Evolutionary conservation across 2,888 invertebrate genomes (phyloP), one percentile per base, ranked within the genome.

Genomic region (Dryococelus australis): DNA sequence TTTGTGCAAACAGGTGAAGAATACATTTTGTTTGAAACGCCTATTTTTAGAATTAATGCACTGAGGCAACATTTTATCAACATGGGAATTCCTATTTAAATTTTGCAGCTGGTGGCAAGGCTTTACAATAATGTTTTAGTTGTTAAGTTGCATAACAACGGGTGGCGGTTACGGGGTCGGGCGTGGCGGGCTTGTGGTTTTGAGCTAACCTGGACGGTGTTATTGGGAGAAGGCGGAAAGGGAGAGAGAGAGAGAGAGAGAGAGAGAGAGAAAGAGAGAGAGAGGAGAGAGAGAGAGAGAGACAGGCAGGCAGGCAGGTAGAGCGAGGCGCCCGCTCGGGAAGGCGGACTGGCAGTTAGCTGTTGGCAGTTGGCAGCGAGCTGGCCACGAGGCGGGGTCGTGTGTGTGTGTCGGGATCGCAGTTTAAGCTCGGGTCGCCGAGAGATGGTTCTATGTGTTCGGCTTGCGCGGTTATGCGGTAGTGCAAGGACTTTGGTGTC

Each of bases 361-460:
- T 5, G 24, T 13, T 24, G 65, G 65, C 65, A 65, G 65, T 65
- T 65, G 65, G 65, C 24, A 65, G 65, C 65, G 65, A 87, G 51
- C 51, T 84, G 47, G 13, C 83, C 47, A n/a, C 26, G 81, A 27
- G 27, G 78, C 27, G 27, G 87, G 79, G 27, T 35, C 35, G 35
- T 87, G 65, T 47, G 85, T 88, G 35, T 87, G 65, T 47, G 85
- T 88, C 20, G 86, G 81, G 20, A 53, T 90, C 90, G 12, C 89
- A 89, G n/a, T 89, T 89, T 16, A 88, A 90, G 65, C 90, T 90
- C 65, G 24, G 16, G 47, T 13, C 47, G 80, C 80, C 8, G 5
- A 5, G 28, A 80, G 80, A 80, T 28, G 26, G 35, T 43, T 26
- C 20, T n/a, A 1, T 65, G 65, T 65, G 20, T 16, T 20, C 24